Base-by-base conservation (phyloP, 2,797 vertebrate genomes). In the Hypotaenidia philippensis region DNA sequence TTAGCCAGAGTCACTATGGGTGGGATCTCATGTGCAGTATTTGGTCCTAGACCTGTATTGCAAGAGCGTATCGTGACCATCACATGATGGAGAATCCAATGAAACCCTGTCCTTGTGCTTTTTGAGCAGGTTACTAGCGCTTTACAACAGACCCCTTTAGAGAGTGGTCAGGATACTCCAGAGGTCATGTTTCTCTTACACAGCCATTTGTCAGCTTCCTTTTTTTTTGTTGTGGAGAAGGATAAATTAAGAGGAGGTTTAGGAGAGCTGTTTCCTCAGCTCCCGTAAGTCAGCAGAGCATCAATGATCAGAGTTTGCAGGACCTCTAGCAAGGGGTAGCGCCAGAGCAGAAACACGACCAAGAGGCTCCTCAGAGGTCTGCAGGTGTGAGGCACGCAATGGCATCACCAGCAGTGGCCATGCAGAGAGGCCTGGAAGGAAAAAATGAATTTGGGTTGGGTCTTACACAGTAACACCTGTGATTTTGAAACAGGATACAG, bases 11-110 rank as follows among this genome's bases (percentile, higher is more conserved):
- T 41, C 8, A 17, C 6, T 63, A 1, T 4, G 27, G 9, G 7
- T 18, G 17, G 26, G 27, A 64, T 26, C 14, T 57, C 38, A 44
- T 4, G 4, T 6, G 34, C 25, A 82, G 63, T 66, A 65, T 79
- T 66, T 74, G 3, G 6, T 31, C 52, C 38, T 61, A 44, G 45
- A 26, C 6, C 8, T 63, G 23, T 22, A 29, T 26, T 70, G 19
- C 22, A 56, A 63, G 52, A 76, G 27, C 0, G 0, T 53, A 27
- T 79, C 0, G 0, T 52, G 31, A 66, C 10, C 10, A 7, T 23
- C 13, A 41, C 2, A 3, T 7, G 20, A 29, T 11, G 10, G 20
- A 74, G 23, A 68, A 45, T 5, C 6, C 20, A 34, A 4, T 5
- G 31, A 79, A 59, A 72, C 11, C 27, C 66, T 5, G 0, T 40